Evolutionary conservation across 2,888 invertebrate genomes (phyloP).

Genomic region (Philereme transversata): DNA sequence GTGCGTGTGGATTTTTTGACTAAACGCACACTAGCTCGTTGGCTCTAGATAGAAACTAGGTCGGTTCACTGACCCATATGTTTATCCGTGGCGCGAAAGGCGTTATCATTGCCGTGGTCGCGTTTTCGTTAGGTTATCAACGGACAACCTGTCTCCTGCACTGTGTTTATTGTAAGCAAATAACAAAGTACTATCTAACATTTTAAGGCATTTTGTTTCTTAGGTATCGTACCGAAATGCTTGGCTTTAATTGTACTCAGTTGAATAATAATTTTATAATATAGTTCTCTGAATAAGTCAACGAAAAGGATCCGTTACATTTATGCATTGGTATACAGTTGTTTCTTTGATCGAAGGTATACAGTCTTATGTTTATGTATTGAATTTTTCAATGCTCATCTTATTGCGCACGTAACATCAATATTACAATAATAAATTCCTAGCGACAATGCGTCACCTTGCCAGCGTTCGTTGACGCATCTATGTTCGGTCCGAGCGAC

Average conservation of each 20-base stretch:
- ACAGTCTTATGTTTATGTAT: constrained; percentile 45
- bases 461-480: constrained; percentile 82
- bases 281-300: constrained; percentile 31
- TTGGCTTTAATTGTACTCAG: not conserved
- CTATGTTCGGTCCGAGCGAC: constrained; percentile 80
- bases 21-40: constrained; percentile 60
- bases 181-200: constrained; percentile 8
- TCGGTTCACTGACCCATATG: constrained; percentile 84
- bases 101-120: constrained; percentile 70
- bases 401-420: constrained; percentile 54
- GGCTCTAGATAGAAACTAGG: constrained; percentile 71
- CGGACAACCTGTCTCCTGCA: constrained; percentile 76
- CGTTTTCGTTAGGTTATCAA: constrained; percentile 77
- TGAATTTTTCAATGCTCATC: constrained; percentile 51
- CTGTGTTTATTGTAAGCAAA: constrained; percentile 43
- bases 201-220: not conserved
- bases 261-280: constrained; percentile 5
- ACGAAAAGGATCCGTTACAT: constrained; percentile 49
- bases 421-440: constrained; percentile 78
- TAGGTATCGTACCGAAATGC: not conserved
- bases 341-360: too few species aligned
- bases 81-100: constrained; percentile 74
- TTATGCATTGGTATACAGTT: constrained; percentile 33
- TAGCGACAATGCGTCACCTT: constrained; percentile 79
- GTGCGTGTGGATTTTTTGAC: constrained; percentile 63